phyloP scores from a whole-genome alignment of 2,797 vertebrate genomes.

The Rhodeus uyekii region DNA sequence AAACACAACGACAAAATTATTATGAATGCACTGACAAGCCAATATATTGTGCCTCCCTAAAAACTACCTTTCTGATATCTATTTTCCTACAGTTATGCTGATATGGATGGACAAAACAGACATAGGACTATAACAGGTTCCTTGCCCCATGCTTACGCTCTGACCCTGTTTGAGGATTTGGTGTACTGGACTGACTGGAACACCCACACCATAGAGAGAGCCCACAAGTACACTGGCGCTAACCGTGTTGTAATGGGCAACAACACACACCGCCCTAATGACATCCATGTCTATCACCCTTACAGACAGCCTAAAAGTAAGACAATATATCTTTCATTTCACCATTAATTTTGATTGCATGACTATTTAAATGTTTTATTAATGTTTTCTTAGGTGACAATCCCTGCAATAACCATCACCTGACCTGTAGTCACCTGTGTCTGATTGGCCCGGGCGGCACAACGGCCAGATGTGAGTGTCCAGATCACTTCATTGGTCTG shows the following conservation, averaged over 20 bases:
- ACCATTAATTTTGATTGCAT: neutral
- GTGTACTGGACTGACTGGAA: conserved; percentile 99
- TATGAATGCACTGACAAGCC: neutral
- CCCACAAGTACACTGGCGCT: conserved; percentile 93
- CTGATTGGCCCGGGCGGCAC: conserved; percentile 89
- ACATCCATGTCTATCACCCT: conserved; percentile 94
- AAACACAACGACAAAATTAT: neutral
- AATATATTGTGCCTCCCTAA: neutral
- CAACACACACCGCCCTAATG: conserved; percentile 94
- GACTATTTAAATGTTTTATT: conserved; percentile 40
- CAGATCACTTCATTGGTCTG: conserved; percentile 89
- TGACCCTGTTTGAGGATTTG: conserved; percentile 92
- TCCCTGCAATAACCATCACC: conserved; percentile 85
- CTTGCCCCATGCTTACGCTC: conserved; percentile 89
- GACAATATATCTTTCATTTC: conserved; percentile 41
- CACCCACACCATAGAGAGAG: conserved; percentile 92
- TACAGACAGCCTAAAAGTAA: conserved; percentile 94
- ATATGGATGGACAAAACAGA: conserved; percentile 89
- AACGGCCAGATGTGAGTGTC: conserved; percentile 91
- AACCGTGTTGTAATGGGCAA: conserved; percentile 83
- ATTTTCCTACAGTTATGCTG: conserved; percentile 81
- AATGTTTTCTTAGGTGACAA: conserved; percentile 15
- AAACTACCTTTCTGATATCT: neutral
- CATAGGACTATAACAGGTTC: conserved; percentile 88
- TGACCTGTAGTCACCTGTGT: conserved; percentile 98